phyloP scores from a whole-genome alignment of 2,888 invertebrate species.

The Pterostichus niger region DNA sequence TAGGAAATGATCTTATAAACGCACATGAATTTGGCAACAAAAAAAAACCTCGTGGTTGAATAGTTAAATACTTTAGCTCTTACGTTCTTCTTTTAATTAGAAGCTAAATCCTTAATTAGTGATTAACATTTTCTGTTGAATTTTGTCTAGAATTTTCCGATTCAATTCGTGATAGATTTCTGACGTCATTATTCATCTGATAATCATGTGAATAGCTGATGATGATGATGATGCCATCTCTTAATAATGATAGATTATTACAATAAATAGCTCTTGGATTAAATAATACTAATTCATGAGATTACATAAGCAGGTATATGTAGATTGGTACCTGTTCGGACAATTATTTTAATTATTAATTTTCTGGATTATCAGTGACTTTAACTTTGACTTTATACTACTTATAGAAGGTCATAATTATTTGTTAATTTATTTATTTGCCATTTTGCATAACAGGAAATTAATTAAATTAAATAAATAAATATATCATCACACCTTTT shows the following conservation, averaged over 20 bases:
- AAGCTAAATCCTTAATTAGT: not conserved
- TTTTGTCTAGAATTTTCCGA: not conserved
- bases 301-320: conserved; percentile 38
- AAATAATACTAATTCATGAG: conserved; percentile 27
- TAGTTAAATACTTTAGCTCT: not conserved
- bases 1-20: not conserved
- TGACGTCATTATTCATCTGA: conserved; percentile 1
- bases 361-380: not conserved
- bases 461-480: too few species aligned
- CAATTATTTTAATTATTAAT: conserved; percentile 31
- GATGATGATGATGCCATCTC: conserved; percentile 10
- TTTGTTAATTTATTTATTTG: too few species aligned
- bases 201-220: not conserved
- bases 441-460: too few species aligned
- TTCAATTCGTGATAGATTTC: not conserved
- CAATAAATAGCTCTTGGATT: conserved; percentile 17
- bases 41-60: conserved; percentile 5
- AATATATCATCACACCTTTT: too few species aligned
- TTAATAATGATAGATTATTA: conserved; percentile 29
- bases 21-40: not conserved
- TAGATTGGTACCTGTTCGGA: not conserved
- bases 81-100: not conserved
- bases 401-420: too few species aligned
- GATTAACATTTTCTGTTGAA: not conserved
- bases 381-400: too few species aligned